Evolutionary conservation across 1,140 invertebrate species (phyloP).

Genomic region (Coelopa frigida): DNA sequence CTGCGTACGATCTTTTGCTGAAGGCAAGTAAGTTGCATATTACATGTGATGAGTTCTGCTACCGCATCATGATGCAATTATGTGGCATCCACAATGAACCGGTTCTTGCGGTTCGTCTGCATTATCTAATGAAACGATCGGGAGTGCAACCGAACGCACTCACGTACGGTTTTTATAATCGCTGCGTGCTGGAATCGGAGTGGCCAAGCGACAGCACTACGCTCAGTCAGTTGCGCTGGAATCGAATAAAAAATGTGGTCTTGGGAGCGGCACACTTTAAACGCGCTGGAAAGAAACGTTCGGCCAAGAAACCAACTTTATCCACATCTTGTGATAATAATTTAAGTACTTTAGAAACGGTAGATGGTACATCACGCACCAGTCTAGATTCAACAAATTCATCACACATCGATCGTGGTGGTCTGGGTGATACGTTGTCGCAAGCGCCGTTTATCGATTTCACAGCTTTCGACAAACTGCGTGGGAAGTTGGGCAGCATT

Average conservation of each 20-base stretch:
- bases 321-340: constrained; percentile 40
- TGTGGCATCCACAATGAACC: constrained; percentile 93
- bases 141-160: constrained; percentile 94
- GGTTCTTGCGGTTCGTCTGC: constrained; percentile 86
- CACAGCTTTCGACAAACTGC: constrained; percentile 52
- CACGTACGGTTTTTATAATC: constrained; percentile 82
- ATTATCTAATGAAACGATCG: constrained; percentile 92
- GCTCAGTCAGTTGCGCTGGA: constrained; percentile 79
- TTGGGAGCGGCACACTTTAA: constrained; percentile 82
- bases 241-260: constrained; percentile 87
- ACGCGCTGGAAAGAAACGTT: constrained; percentile 57
- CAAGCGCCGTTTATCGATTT: constrained; percentile 47
- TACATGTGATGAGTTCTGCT: constrained; percentile 93
- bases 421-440: constrained; percentile 15
- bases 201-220: constrained; percentile 86
- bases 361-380: constrained; percentile 48
- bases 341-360: constrained; percentile 46
- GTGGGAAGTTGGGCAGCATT: constrained; percentile 56
- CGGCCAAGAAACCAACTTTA: constrained; percentile 45
- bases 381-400: constrained; percentile 49
- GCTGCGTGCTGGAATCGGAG: constrained; percentile 82
- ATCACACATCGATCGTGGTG: constrained; percentile 21
- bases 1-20: constrained; percentile 80
- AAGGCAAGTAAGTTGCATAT: constrained; percentile 75
- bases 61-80: constrained; percentile 96